Conservation (phyloP, 2,113 vertebrate species). For the Campylomormyrus tamandua region DNA sequence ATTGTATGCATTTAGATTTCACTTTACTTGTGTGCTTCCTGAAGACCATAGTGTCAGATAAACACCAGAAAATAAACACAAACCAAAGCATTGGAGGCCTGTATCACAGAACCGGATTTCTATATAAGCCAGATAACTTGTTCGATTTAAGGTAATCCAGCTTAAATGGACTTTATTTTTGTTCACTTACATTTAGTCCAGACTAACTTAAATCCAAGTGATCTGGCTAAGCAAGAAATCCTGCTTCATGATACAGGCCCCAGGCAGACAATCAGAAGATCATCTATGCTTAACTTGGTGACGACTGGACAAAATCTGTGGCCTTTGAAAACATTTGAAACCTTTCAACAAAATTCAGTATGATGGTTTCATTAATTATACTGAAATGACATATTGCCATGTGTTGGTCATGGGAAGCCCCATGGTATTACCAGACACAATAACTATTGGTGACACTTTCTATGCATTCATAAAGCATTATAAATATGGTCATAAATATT, state of each 20-base stretch:
- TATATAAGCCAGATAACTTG: neutral
- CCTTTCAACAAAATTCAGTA: neutral
- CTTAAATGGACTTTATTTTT: neutral
- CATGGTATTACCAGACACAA: neutral
- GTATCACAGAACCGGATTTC: neutral
- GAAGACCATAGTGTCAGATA: neutral
- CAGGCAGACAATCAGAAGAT: too few species aligned
- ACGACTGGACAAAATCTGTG: neutral
- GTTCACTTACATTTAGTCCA: neutral
- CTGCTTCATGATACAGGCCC: neutral
- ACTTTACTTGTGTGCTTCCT: neutral
- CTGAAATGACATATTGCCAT: neutral
- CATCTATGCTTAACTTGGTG: too few species aligned
- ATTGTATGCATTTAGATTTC: neutral
- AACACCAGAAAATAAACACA: neutral
- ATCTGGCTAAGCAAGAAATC: neutral
- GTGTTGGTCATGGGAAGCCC: neutral
- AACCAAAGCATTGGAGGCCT: neutral
- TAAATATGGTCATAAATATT: too few species aligned
- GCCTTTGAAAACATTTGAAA: neutral
- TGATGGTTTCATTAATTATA: neutral
- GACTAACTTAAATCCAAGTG: neutral
- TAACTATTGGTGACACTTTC: too few species aligned
- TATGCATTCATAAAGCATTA: too few species aligned
- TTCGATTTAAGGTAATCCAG: neutral